These are phyloP conservation scores for Nycteola revayana DNA, from an alignment of 2,888 invertebrate genomes.

Conservation along the genomic window DNA sequence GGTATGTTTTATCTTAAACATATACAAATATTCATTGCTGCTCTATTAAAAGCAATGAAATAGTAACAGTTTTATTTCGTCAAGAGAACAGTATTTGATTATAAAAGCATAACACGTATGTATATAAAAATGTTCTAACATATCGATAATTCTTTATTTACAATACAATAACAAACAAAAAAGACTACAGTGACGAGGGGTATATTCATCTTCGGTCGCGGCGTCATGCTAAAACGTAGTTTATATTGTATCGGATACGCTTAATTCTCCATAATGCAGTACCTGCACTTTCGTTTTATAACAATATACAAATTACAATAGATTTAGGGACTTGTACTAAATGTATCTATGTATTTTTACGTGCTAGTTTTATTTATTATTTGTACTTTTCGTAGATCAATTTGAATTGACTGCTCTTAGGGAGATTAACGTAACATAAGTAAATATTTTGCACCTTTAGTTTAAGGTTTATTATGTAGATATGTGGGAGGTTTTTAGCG, in stretches of 20 bases:
- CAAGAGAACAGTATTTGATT: no score
- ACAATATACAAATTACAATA: constrained; percentile 67
- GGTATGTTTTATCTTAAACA: no score
- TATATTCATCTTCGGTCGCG: constrained; percentile 14
- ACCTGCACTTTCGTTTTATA: constrained; percentile 71
- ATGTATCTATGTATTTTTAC: constrained; percentile 57
- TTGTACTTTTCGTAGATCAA: constrained; percentile 68
- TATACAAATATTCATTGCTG: no score
- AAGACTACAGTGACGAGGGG: no score
- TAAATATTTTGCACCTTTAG: constrained; percentile 62
- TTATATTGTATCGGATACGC: constrained; percentile 60
- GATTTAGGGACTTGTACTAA: constrained; percentile 55
- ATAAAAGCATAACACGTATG: no score
- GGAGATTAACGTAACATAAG: constrained; percentile 72
- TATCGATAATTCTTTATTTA: no score
- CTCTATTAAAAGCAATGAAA: no score
- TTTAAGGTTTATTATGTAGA: constrained; percentile 52
- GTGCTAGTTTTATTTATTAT: constrained; percentile 66
- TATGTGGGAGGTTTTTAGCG: constrained; percentile 27
- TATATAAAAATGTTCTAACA: no score
- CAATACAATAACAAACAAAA: no score
- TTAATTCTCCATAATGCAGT: constrained; percentile 69
- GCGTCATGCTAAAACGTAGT: constrained; percentile 21
- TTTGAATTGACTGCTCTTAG: constrained; percentile 73
- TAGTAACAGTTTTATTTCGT: no score